These are phyloP conservation scores for Sebastes steindachneri DNA, from an alignment of 2,797 vertebrate genomes.

Conservation along the genomic window DNA sequence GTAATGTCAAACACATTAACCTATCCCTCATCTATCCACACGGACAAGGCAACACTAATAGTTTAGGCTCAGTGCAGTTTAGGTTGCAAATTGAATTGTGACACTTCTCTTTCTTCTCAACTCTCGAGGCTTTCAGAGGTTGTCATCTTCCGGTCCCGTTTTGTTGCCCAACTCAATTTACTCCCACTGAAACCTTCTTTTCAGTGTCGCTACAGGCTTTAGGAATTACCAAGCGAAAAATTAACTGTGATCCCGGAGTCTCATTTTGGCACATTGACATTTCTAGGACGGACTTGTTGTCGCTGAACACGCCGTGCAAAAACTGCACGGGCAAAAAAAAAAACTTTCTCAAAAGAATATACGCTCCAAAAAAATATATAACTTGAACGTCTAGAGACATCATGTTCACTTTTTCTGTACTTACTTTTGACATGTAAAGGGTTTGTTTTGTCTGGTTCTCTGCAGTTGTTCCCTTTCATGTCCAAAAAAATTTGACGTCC, in stretches of 20 bases:
- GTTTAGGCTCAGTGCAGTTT: constrained; percentile 24
- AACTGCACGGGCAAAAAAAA: background rate
- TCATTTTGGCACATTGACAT: constrained; percentile 59
- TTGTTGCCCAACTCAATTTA: constrained; percentile 57
- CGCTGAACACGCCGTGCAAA: constrained; percentile 15
- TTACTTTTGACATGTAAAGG: constrained; percentile 35
- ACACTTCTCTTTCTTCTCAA: constrained; percentile 26
- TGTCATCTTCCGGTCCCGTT: constrained; percentile 37
- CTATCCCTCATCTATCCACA: constrained; percentile 3
- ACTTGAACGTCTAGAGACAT: constrained; percentile 10
- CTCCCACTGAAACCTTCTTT: constrained; percentile 35
- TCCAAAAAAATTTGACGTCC: constrained; percentile 17
- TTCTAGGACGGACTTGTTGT: constrained; percentile 63
- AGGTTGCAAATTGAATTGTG: constrained; percentile 49
- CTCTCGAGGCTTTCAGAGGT: constrained; percentile 21
- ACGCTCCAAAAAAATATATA: constrained; percentile 6
- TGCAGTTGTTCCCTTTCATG: constrained; percentile 28
- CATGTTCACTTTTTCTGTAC: constrained; percentile 34
- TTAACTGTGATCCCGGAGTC: constrained; percentile 29
- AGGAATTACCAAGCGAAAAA: constrained; percentile 58
- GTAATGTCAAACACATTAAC: constrained; percentile 23
- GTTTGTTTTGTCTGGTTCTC: constrained; percentile 46
- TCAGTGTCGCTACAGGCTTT: constrained; percentile 34
- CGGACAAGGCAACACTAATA: constrained; percentile 19
- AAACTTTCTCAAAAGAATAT: constrained; percentile 27